A percentile compares a stretch with the other conserved stretches of the same genome.
Evolutionary conservation across 2,113 vertebrate species (phyloP).

Genomic region (Callochromis pleurospilus): DNA sequence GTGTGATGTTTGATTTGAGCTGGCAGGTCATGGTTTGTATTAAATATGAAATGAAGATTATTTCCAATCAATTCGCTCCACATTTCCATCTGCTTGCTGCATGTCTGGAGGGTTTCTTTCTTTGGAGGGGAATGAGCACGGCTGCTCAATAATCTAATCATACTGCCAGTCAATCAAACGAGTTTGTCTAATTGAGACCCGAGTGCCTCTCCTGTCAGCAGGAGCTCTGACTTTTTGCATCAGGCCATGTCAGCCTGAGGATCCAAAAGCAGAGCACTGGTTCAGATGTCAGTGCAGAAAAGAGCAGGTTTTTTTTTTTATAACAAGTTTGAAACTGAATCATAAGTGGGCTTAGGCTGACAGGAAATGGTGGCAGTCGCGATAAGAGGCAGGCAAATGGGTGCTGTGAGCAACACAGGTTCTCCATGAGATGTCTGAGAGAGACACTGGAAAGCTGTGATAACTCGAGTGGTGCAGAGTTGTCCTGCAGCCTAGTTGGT

Average conservation of each 20-base stretch:
- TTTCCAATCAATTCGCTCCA: not conserved
- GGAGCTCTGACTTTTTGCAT: not conserved
- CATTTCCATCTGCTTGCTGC: not conserved
- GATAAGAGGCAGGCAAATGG: not conserved
- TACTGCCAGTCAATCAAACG: not conserved
- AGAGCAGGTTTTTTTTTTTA: rapidly evolving
- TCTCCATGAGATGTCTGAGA: not conserved
- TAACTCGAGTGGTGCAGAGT: not conserved
- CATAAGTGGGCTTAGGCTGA: not conserved
- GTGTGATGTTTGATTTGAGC: not conserved
- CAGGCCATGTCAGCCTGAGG: not conserved
- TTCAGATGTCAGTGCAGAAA: not conserved
- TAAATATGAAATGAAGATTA: not conserved
- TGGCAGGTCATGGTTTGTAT: not conserved
- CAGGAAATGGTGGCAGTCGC: not conserved
- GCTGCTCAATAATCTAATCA: not conserved
- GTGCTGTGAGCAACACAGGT: not conserved
- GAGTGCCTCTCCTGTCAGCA: not conserved
- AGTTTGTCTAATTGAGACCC: not conserved
- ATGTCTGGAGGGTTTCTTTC: not conserved
- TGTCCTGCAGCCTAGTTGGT: not conserved
- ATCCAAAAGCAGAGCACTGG: not conserved
- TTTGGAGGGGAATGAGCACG: not conserved
- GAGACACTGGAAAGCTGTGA: not conserved
- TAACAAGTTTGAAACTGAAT: not conserved